These are phyloP conservation scores for Myotis lucifugus DNA, from an alignment of 2,113 vertebrate species.

Conservation along the genomic window DNA sequence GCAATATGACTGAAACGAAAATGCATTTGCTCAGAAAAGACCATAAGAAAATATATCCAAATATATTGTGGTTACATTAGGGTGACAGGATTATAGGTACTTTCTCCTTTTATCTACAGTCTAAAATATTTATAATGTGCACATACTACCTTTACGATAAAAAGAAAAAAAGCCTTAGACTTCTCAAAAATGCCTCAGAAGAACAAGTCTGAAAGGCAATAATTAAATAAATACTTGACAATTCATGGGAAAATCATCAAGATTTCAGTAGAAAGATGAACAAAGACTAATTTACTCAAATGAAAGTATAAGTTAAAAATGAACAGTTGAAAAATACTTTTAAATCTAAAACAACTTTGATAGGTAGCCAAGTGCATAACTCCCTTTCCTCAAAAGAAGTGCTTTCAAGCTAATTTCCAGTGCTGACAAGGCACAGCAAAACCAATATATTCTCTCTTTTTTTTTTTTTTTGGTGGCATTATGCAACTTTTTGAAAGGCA, in stretches of 20 bases:
- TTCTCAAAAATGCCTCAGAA: conserved; percentile 39
- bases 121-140: neutral
- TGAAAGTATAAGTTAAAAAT: conserved; percentile 14
- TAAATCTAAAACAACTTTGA: neutral
- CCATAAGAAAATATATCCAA: conserved; percentile 5
- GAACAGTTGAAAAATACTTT: neutral
- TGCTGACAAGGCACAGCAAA: neutral
- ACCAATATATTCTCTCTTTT: neutral
- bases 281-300: neutral
- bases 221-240: conserved; percentile 11
- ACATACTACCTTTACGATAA: conserved; percentile 11
- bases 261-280: neutral
- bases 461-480: neutral
- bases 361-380: neutral
- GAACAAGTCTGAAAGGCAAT: conserved; percentile 12
- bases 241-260: conserved; percentile 25
- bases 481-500: conserved; percentile 26
- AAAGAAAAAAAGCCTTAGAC: conserved; percentile 26
- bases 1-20: conserved; percentile 27
- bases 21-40: conserved; percentile 10
- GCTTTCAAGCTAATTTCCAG: neutral
- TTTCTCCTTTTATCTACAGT: conserved; percentile 13
- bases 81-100: neutral
- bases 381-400: neutral
- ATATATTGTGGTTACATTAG: neutral